Conservation (phyloP, 2,888 invertebrate species). For the Cephus nigrinus region DNA sequence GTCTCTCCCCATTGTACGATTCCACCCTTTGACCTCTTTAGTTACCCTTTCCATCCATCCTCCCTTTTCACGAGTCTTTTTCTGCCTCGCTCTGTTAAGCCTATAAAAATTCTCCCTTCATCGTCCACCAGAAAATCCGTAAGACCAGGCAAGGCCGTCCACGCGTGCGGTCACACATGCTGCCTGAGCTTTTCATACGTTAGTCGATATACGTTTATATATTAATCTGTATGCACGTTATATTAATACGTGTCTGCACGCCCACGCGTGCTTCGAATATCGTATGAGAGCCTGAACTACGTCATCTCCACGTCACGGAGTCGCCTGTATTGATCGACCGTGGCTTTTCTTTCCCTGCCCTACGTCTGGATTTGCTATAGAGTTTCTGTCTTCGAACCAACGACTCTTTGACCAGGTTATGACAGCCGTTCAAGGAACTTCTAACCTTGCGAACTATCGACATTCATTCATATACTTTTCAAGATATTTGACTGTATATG, state of each 20-base stretch:
- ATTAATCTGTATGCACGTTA: not conserved
- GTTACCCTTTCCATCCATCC: constrained; percentile 2
- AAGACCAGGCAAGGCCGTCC: not conserved
- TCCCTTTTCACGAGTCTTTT: not conserved
- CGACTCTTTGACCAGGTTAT: not conserved
- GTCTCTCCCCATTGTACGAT: not conserved
- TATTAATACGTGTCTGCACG: constrained; percentile 6
- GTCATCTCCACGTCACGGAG: constrained; percentile 34
- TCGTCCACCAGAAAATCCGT: not conserved
- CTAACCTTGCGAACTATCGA: not conserved
- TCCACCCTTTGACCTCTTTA: constrained; percentile 1
- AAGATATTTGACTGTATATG: not conserved
- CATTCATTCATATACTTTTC: not conserved
- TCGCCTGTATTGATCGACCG: constrained; percentile 33
- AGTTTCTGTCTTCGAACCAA: constrained; percentile 3
- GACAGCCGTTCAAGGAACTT: not conserved
- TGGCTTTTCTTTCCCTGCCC: constrained; percentile 26
- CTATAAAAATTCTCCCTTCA: not conserved
- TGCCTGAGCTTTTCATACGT: constrained; percentile 29
- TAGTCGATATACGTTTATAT: not conserved
- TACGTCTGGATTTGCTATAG: constrained; percentile 20
- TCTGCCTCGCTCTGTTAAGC: not conserved
- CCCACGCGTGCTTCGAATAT: constrained; percentile 12
- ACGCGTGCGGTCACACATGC: constrained; percentile 35
- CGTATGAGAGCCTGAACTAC: constrained; percentile 25